Conservation (phyloP, 2,113 vertebrate genomes). For the Pluvialis apricaria region DNA sequence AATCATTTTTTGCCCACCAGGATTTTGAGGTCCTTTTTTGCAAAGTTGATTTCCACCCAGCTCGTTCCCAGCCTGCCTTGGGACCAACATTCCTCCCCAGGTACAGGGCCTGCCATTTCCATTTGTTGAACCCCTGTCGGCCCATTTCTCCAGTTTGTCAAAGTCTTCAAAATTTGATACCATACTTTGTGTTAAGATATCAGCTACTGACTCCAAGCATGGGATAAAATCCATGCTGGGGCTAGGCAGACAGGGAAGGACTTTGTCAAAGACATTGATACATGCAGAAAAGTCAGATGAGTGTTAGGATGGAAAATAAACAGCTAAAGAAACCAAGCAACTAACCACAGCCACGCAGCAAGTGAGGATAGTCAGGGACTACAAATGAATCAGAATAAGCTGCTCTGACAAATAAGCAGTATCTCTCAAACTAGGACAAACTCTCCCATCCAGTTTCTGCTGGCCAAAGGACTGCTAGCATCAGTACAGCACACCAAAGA, state of each 20-base stretch:
- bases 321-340: neutral
- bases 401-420: neutral
- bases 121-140: neutral
- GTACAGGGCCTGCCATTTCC: neutral
- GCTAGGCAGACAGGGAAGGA: neutral
- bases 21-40: neutral
- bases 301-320: neutral
- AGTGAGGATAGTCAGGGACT: neutral
- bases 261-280: neutral
- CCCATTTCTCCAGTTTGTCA: neutral
- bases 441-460: neutral
- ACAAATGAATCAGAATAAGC: neutral
- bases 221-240: neutral
- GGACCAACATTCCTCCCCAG: neutral
- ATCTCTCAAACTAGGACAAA: neutral
- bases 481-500: neutral
- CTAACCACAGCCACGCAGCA: neutral
- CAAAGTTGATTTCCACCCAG: neutral
- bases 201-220: neutral
- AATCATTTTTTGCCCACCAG: neutral
- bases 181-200: neutral
- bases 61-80: neutral
- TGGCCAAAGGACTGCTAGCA: neutral
- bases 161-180: neutral
- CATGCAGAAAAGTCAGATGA: neutral